These are phyloP conservation scores for Ceriagrion tenellum DNA, from an alignment of 2,888 invertebrate species.

Conservation along the genomic window DNA sequence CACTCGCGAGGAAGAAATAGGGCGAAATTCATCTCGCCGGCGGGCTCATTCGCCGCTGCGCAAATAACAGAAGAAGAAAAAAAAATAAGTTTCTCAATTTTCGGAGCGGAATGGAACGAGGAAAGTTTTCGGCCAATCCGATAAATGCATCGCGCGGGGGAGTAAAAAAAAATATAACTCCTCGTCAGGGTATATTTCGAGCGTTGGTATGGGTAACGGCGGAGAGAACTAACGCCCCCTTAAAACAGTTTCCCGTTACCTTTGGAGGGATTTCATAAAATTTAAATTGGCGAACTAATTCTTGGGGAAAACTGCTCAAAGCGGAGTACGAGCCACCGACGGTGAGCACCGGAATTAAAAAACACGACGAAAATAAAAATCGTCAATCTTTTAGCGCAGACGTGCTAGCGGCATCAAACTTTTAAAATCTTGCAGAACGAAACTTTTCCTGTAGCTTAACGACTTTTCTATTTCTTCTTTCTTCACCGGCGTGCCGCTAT, in stretches of 20 bases:
- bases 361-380: not conserved
- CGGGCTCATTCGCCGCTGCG: slow-evolving; percentile 31
- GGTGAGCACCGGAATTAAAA: not conserved
- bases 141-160: slow-evolving; percentile 7
- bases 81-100: not conserved
- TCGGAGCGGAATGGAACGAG: not conserved
- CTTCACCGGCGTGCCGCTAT: not conserved
- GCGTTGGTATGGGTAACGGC: not conserved
- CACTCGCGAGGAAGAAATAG: not conserved
- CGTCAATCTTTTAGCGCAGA: not conserved
- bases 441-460: not conserved
- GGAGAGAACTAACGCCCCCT: not conserved
- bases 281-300: not conserved
- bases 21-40: slow-evolving; percentile 49
- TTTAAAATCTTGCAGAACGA: not conserved
- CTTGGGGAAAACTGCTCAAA: not conserved
- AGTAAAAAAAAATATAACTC: not conserved
- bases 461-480: not conserved
- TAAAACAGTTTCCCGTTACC: not conserved
- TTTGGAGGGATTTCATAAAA: not conserved
- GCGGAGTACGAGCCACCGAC: not conserved
- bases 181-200: not conserved
- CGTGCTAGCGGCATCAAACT: not conserved
- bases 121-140: not conserved
- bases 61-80: not conserved